A percentile compares a stretch with the other conserved stretches of the same genome.
Conservation (phyloP, 2,888 invertebrate genomes). For the Euplagia quadripunctaria region DNA sequence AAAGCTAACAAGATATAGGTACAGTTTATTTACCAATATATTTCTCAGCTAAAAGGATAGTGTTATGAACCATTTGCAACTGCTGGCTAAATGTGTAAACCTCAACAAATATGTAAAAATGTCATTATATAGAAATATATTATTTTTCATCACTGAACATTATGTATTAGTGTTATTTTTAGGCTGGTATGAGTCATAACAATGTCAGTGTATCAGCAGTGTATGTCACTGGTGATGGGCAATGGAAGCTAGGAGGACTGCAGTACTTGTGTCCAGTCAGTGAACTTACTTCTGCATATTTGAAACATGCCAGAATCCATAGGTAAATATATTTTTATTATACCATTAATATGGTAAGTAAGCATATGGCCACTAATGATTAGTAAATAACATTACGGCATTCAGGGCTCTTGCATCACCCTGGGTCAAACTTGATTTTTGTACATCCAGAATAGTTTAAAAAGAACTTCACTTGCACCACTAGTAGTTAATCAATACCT, state of each 20-base stretch:
- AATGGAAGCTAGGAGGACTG: conserved; percentile 95
- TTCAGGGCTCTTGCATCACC: background rate
- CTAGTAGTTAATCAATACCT: background rate
- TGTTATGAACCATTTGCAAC: no score
- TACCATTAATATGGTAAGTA: background rate
- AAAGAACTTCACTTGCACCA: background rate
- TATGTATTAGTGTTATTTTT: conserved; percentile 46
- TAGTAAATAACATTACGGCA: background rate
- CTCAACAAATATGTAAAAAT: no score
- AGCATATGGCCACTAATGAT: background rate
- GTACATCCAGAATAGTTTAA: background rate
- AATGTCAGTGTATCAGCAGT: conserved; percentile 93
- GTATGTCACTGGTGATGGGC: conserved; percentile 94
- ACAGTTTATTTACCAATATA: no score
- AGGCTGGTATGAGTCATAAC: conserved; percentile 93
- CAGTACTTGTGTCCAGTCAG: conserved; percentile 92
- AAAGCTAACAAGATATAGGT: background rate
- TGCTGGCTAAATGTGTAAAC: no score
- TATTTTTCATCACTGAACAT: background rate
- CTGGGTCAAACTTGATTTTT: background rate
- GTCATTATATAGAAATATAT: background rate
- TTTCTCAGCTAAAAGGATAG: no score
- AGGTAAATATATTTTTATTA: conserved; percentile 63
- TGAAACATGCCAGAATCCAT: conserved; percentile 90
- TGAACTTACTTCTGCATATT: conserved; percentile 89